Conservation (phyloP, 1,140 invertebrate species). For the Chionoecetes opilio region DNA sequence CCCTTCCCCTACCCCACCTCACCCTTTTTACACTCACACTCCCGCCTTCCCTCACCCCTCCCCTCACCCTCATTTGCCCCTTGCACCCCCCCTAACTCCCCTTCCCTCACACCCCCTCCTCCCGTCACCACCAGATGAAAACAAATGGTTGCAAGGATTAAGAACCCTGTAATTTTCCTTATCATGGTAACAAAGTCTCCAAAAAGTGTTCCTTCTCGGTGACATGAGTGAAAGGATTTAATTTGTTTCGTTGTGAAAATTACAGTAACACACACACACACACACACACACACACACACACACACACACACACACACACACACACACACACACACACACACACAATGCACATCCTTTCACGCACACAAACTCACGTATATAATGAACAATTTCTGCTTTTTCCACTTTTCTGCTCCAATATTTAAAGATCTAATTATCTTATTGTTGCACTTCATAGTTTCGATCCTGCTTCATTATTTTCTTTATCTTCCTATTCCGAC, state of each 20-base stretch:
- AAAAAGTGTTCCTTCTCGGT: constrained; percentile 34
- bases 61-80: not conserved
- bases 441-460: no score
- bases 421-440: no score
- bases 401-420: no score
- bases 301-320: not conserved
- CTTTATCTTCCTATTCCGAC: no score
- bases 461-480: no score
- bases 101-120: not conserved
- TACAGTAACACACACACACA: not conserved
- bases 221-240: not conserved
- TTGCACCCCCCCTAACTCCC: not conserved
- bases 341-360: no score
- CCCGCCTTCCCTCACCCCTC: not conserved
- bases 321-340: not conserved
- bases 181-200: not conserved
- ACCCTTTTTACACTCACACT: not conserved
- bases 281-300: not conserved
- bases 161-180: not conserved
- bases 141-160: not conserved
- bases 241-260: no score
- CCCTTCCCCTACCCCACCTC: not conserved
- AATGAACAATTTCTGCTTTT: no score
- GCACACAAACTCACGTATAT: no score
- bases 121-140: not conserved